These are phyloP conservation scores for Paraplagusia blochii DNA, from an alignment of 2,113 vertebrate species.

Conservation along the genomic window DNA sequence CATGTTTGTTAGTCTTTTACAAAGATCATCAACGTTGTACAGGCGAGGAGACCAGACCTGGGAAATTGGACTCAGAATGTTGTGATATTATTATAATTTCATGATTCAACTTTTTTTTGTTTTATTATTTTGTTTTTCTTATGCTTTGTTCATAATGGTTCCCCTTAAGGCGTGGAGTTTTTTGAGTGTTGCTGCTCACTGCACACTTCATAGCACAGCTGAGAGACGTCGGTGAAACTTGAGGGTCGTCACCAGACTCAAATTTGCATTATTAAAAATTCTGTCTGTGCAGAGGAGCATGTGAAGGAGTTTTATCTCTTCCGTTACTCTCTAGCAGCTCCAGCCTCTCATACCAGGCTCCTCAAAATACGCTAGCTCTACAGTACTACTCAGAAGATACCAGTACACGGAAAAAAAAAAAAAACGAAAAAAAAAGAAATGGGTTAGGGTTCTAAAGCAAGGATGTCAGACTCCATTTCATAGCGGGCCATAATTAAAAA, in stretches of 20 bases:
- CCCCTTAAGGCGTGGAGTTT: constrained; percentile 16
- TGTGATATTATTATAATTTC: constrained; percentile 42
- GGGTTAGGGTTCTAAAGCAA: no score
- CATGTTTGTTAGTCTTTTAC: constrained; percentile 23
- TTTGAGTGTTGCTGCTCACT: constrained; percentile 4
- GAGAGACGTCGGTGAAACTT: constrained; percentile 7
- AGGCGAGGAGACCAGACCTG: constrained; percentile 3
- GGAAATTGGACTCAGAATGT: constrained; percentile 19
- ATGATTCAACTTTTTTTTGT: constrained; percentile 7
- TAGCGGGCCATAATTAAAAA: no score
- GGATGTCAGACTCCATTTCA: no score
- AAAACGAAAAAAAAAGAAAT: no score
- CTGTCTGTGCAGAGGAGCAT: constrained; percentile 19
- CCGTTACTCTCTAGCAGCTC: constrained; percentile 9
- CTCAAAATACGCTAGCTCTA: constrained; percentile 17
- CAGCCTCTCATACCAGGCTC: constrained; percentile 20
- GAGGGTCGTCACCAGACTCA: constrained; percentile 14
- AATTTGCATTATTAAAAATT: constrained; percentile 46
- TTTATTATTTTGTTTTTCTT: constrained; percentile 10
- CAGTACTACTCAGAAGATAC: not conserved
- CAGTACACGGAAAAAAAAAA: not conserved
- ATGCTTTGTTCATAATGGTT: constrained; percentile 25
- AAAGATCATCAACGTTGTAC: constrained; percentile 4
- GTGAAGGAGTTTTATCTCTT: constrained; percentile 27
- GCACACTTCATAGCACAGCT: constrained; percentile 11